phyloP scores from a whole-genome alignment of 1,140 invertebrate species.

The Berghia stephanieae region DNA sequence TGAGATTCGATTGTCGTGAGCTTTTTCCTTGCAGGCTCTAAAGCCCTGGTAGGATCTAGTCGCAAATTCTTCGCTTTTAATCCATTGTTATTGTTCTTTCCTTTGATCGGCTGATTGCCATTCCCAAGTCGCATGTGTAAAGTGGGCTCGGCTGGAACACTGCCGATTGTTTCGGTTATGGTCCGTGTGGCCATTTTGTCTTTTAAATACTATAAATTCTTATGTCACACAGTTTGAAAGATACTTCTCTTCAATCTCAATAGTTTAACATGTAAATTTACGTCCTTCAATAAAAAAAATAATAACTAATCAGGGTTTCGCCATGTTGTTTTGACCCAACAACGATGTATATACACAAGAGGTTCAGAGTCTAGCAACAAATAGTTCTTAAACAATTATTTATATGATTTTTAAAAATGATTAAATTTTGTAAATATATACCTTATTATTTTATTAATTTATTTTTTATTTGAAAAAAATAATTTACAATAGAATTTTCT shows the following conservation, averaged over 20 bases:
- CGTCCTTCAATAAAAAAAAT: conserved; percentile 11
- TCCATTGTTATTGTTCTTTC: conserved; percentile 35
- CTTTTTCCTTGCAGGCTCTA: conserved; percentile 65
- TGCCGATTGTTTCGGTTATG: conserved; percentile 44
- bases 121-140: conserved; percentile 47
- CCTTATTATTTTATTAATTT: too few species aligned
- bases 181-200: conserved; percentile 42
- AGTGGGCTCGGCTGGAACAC: conserved; percentile 46
- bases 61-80: conserved; percentile 42
- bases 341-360: too few species aligned
- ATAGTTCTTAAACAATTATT: conserved; percentile 38
- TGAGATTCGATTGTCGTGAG: conserved; percentile 64
- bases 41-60: conserved; percentile 61
- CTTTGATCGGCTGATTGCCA: conserved; percentile 29
- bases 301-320: background rate
- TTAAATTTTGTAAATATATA: too few species aligned
- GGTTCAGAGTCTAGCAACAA: conserved; percentile 49
- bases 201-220: background rate
- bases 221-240: background rate
- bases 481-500: too few species aligned
- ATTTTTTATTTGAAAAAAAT: too few species aligned
- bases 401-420: too few species aligned
- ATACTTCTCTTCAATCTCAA: background rate
- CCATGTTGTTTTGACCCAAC: too few species aligned
- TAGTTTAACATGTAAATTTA: background rate